Evolutionary conservation across 2,113 vertebrate genomes (phyloP), one percentile per base, ranked within the genome.

Genomic region (Oncorhynchus tshawytscha): DNA sequence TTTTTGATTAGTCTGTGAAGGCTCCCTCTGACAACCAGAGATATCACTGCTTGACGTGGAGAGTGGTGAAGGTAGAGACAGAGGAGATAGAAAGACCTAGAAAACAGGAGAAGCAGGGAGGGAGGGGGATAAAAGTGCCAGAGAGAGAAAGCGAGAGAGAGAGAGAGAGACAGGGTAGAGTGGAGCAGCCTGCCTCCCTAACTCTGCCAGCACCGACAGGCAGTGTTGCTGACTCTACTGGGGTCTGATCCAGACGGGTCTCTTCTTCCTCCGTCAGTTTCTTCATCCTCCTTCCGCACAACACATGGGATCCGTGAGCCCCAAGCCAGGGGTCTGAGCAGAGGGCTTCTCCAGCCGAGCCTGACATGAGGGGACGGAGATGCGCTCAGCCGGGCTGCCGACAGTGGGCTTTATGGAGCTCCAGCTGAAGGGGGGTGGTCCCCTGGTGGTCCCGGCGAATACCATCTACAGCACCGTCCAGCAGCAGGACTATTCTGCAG

Each of bases 401-500:
- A 86, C 86, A 45, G 91, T 92, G 87, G 91, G 93, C 78, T 94
- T 91, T 51, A 84, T 67, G 57, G 85, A 29, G 93, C 34, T 24
- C n/a, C 45, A 25, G 90, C 85, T 94, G 94, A 93, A 87, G 90
- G 89, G 91, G 87, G 25, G 29, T 31, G 29, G 29, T 24, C 68
- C 65, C 65, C 22, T 93, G 92, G 84, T 92, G 84, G 91, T 89
- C 90, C 90, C 87, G 78, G 90, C 84, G 78, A 92, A 90, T 59
- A 93, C 94, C 88, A 83, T 95, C 81, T 95, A 96, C 91, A 94
- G 93, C 81, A 85, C 95, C 3, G 95, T 96, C 89, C 95, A 95
- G 88, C 96, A 97, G 93, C 94, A 96, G 85, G 96, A 97, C 87
- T 97, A 97, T 88, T 96, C 95, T 72, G 95, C 96, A 88, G 93